Percentiles rank a stretch among this genome's conserved stretches.
These are phyloP conservation scores for Yasuhikotakia modesta DNA, from an alignment of 2,797 vertebrate species.

Conservation along the genomic window DNA sequence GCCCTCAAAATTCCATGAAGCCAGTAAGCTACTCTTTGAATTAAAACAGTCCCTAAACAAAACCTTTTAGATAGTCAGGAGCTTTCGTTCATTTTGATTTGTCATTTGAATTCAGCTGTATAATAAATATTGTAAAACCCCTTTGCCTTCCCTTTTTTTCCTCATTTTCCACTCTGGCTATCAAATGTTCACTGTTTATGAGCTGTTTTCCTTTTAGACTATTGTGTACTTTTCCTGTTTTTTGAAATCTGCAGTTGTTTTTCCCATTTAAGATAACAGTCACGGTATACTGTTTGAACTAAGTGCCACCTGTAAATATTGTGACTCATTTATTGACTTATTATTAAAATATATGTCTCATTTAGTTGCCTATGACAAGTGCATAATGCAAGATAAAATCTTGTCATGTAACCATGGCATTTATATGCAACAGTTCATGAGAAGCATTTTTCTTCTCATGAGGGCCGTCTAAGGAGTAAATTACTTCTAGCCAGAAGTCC, in stretches of 20 bases:
- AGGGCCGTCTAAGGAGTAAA: background rate
- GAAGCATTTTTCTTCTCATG: too few species aligned
- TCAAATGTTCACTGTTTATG: background rate
- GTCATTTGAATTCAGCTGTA: conserved; percentile 21
- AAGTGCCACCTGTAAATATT: conserved; percentile 29
- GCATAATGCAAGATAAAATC: background rate
- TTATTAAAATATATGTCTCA: conserved; percentile 35
- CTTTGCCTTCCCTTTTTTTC: conserved; percentile 22
- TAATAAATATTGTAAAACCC: background rate
- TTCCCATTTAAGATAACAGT: conserved; percentile 57
- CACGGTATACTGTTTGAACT: conserved; percentile 49
- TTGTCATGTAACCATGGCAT: background rate
- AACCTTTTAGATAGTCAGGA: conserved; percentile 9
- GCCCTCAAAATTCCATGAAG: background rate
- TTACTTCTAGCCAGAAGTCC: background rate
- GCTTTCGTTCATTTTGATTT: conserved; percentile 37
- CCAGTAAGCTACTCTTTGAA: too few species aligned
- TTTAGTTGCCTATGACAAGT: conserved; percentile 4
- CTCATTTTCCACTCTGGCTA: conserved; percentile 54
- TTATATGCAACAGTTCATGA: conserved; percentile 15
- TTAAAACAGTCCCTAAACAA: background rate
- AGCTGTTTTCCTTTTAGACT: conserved; percentile 49
- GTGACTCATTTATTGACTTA: too few species aligned
- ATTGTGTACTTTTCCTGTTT: conserved; percentile 73
- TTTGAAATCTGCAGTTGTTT: conserved; percentile 66